These are phyloP conservation scores for Gallinago media DNA, from an alignment of 2,113 vertebrate species.

Conservation along the genomic window DNA sequence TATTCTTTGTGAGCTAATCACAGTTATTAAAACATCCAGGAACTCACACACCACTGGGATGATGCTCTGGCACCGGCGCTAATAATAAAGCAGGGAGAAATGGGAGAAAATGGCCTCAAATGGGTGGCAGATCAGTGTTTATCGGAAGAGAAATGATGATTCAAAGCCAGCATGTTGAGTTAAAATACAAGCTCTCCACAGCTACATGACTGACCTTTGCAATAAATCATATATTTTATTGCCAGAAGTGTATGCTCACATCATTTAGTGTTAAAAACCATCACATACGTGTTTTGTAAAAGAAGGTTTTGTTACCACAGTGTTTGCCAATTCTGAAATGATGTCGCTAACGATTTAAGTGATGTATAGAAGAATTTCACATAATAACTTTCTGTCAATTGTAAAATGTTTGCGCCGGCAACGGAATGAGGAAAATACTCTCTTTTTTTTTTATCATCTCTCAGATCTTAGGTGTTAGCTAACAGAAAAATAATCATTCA, in stretches of 20 bases:
- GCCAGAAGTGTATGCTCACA: slow-evolving; percentile 57
- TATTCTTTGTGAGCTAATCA: slow-evolving; percentile 25
- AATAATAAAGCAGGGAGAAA: slow-evolving; percentile 69
- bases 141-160: slow-evolving; percentile 72
- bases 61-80: slow-evolving; percentile 40
- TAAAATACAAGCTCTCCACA: slow-evolving; percentile 75
- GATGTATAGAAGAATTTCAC: slow-evolving; percentile 45
- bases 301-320: slow-evolving; percentile 43
- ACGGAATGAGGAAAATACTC: slow-evolving; percentile 22
- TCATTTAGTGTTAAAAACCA: slow-evolving; percentile 68
- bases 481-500: slow-evolving; percentile 65
- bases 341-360: slow-evolving; percentile 62
- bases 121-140: slow-evolving; percentile 65
- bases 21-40: slow-evolving; percentile 57
- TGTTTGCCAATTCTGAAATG: slow-evolving; percentile 51
- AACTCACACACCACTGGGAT: background rate
- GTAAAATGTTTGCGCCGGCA: slow-evolving; percentile 52
- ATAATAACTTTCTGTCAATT: slow-evolving; percentile 56
- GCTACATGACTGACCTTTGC: slow-evolving; percentile 71
- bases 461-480: slow-evolving; percentile 42
- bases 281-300: slow-evolving; percentile 39
- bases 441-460: background rate
- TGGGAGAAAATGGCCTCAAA: slow-evolving; percentile 64
- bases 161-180: slow-evolving; percentile 64
- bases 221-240: slow-evolving; percentile 78